phyloP scores from a whole-genome alignment of 2,888 invertebrate genomes.

The Aplocera efformata region DNA sequence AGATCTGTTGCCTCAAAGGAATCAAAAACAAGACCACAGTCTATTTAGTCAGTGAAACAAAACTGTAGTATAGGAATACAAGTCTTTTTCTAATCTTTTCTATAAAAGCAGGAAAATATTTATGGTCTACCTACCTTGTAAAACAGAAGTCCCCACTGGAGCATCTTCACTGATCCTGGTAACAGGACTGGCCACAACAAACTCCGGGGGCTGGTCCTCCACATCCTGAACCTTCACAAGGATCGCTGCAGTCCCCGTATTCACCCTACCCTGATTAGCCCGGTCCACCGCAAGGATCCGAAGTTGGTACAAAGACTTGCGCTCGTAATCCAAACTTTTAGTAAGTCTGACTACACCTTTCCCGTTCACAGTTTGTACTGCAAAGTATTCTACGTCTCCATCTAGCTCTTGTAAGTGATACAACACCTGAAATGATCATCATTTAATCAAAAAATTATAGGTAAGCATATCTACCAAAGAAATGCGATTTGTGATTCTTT shows the following conservation, averaged over 20 bases:
- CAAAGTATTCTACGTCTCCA: slow-evolving; percentile 87
- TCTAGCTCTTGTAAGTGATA: slow-evolving; percentile 92
- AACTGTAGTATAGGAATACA: too few relatives aligned
- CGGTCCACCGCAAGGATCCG: slow-evolving; percentile 91
- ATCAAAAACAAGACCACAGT: too few relatives aligned
- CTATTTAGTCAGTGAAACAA: too few relatives aligned
- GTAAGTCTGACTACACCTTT: slow-evolving; percentile 90
- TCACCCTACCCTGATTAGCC: slow-evolving; percentile 89
- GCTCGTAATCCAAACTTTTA: slow-evolving; percentile 91
- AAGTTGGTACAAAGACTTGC: slow-evolving; percentile 91
- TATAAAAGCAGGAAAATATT: too few relatives aligned
- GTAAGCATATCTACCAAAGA: too few relatives aligned
- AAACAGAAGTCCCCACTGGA: slow-evolving; percentile 88
- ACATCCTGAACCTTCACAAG: slow-evolving; percentile 91
- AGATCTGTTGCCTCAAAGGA: too few relatives aligned
- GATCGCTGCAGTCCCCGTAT: slow-evolving; percentile 94
- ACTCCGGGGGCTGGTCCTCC: slow-evolving; percentile 95
- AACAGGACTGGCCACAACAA: slow-evolving; percentile 92
- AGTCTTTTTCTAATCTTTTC: too few relatives aligned
- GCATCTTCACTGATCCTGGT: slow-evolving; percentile 93
- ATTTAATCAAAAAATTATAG: background rate
- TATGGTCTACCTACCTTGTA: slow-evolving; percentile 83
- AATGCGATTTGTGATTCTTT: too few relatives aligned
- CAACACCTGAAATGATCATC: slow-evolving; percentile 80
- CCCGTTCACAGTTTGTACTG: slow-evolving; percentile 90